Evolutionary conservation across 1,140 invertebrate species (phyloP).

Genomic region (Galendromus occidentalis): DNA sequence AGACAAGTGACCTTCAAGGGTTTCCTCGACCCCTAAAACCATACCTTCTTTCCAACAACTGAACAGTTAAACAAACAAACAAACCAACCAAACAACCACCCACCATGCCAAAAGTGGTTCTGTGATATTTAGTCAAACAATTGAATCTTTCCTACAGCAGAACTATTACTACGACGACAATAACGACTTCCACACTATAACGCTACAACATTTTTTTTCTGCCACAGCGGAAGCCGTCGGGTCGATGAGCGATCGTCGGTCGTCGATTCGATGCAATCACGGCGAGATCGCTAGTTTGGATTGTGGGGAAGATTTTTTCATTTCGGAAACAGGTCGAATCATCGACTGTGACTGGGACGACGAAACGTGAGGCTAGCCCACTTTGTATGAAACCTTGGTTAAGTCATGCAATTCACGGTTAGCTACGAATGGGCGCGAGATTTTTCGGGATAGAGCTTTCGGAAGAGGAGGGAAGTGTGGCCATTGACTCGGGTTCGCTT

Average conservation of each 20-base stretch:
- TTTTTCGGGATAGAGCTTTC: no score
- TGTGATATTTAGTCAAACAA: conserved; percentile 11
- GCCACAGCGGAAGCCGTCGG: not conserved
- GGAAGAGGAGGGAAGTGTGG: no score
- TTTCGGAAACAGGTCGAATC: not conserved
- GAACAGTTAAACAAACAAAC: no score
- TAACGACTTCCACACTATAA: not conserved
- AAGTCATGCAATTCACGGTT: not conserved
- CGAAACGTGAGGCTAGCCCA: not conserved
- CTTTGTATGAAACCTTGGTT: not conserved
- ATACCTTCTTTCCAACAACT: not conserved
- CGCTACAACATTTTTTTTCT: not conserved
- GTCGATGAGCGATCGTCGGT: not conserved
- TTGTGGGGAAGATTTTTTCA: not conserved
- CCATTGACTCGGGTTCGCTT: no score
- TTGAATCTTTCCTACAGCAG: not conserved
- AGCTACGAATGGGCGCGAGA: not conserved
- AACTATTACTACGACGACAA: not conserved
- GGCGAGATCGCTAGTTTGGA: not conserved
- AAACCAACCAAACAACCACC: conserved; percentile 4
- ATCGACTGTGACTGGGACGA: not conserved
- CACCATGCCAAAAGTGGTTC: conserved; percentile 11
- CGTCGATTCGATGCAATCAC: not conserved
- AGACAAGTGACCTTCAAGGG: no score
- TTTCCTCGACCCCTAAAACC: not conserved